Evolutionary conservation across 2,113 vertebrate species (phyloP), one percentile per base, ranked within the genome.

Genomic region (Physeter macrocephalus): DNA sequence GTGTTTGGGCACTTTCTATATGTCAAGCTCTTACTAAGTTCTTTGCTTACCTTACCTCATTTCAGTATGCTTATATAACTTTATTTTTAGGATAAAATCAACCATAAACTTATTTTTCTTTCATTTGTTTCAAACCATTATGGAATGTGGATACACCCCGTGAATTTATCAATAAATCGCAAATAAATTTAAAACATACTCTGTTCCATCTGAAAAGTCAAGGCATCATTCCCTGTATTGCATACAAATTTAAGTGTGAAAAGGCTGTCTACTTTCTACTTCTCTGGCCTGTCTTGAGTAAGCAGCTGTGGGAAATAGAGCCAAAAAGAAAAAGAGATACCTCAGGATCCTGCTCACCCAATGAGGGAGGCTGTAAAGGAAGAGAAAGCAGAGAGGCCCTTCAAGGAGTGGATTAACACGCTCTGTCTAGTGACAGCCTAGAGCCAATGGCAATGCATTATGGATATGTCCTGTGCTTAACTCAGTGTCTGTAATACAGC

Each of bases 81-180:
- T 97, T 88, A 93, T 17, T 94, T 71, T 97, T 97, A 96, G 88
- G 92, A 75, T 98, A 97, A 98, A 98, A 98, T 96, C 87, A 97
- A 97, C 95, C 94, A 92, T 93, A 98, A 97, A 95, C 93, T 97
- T 80, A 77, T 87, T 89, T 75, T 80, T 86, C 49, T 94, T 96
- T 97, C 96, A 97, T 88, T 94, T 92, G 95, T 80, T 80, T 80
- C n/a, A 39, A 57, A 36, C 77, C 77, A 36, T 80, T 80, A 31
- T 57, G 67, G 36, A 84, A 75, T 95, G 84, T 97, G 69, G 98
- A 94, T 18, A 2, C 71, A 92, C 84, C 97, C 82, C 0, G 39
- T 95, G 90, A 98, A 96, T 97, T 95, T 95, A 97, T 77, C 95
- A 98, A 96, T 95, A 95, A 97, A 96, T 89, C 66, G 97, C 57